Conservation (phyloP, 1,140 invertebrate species). For the Drosophila orosa region DNA sequence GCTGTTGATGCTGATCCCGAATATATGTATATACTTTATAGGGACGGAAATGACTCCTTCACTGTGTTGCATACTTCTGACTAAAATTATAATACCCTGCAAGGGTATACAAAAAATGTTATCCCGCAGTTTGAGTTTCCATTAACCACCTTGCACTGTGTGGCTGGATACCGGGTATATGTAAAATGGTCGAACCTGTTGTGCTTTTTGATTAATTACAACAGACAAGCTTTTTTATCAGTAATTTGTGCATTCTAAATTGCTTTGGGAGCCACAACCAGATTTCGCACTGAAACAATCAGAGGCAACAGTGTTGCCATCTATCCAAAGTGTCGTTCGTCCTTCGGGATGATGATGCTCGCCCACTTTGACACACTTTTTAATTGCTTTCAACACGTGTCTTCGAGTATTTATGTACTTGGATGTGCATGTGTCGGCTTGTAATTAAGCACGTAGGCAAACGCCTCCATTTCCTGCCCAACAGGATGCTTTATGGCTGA, state of each 20-base stretch:
- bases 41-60: too few relatives aligned
- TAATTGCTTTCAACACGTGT: slow-evolving; percentile 70
- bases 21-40: too few relatives aligned
- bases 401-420: slow-evolving; percentile 27
- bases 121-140: too few relatives aligned
- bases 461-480: slow-evolving; percentile 30
- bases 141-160: not conserved
- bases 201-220: slow-evolving; percentile 11
- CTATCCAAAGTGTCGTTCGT: slow-evolving; percentile 8
- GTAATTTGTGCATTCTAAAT: slow-evolving; percentile 10
- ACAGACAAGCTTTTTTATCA: not conserved
- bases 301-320: slow-evolving; percentile 26
- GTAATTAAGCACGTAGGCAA: slow-evolving; percentile 76
- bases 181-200: not conserved
- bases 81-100: too few relatives aligned
- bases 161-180: not conserved
- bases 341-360: slow-evolving; percentile 7
- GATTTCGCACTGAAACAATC: not conserved
- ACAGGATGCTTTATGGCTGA: slow-evolving; percentile 50
- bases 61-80: too few relatives aligned
- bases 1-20: too few relatives aligned
- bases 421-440: slow-evolving; percentile 45
- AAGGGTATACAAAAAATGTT: too few relatives aligned
- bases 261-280: not conserved
- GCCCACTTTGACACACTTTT: slow-evolving; percentile 57